A percentile compares a stretch with the other conserved stretches of the same genome.
These are phyloP conservation scores for Cephonodes hylas DNA, from an alignment of 2,888 invertebrate species.

Conservation along the genomic window DNA sequence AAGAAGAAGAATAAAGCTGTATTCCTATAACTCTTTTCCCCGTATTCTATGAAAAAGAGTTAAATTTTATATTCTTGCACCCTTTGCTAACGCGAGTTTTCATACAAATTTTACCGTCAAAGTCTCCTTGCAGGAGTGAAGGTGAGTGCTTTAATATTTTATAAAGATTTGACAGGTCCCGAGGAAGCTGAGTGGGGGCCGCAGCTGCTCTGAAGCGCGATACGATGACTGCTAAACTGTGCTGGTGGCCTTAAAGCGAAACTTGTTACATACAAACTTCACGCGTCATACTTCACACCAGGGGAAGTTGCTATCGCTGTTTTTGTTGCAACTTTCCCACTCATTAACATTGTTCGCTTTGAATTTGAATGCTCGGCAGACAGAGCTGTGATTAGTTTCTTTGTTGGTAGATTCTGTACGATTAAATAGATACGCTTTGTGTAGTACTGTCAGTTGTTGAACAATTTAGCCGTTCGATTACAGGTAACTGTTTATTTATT, in stretches of 20 bases:
- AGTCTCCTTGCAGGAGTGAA: constrained; percentile 14
- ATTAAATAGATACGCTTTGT: neutral
- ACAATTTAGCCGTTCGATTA: too few relatives aligned
- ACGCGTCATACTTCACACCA: constrained; percentile 20
- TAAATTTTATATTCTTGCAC: too few relatives aligned
- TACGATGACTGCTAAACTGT: constrained; percentile 46
- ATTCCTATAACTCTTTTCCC: neutral
- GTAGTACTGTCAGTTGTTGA: neutral
- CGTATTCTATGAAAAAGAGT: too few relatives aligned
- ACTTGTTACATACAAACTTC: constrained; percentile 36
- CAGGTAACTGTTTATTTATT: too few relatives aligned
- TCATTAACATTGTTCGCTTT: constrained; percentile 1
- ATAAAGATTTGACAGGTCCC: constrained; percentile 23
- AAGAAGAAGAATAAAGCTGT: too few relatives aligned
- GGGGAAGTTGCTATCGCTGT: constrained; percentile 32
- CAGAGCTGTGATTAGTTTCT: neutral
- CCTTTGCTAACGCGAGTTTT: neutral
- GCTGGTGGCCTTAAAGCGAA: constrained; percentile 32
- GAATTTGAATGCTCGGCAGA: neutral
- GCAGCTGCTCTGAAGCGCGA: constrained; percentile 56
- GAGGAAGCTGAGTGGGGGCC: constrained; percentile 24
- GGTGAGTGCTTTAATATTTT: constrained; percentile 26
- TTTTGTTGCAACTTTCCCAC: constrained; percentile 26
- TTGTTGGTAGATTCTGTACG: neutral
- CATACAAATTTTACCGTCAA: neutral